Conservation (phyloP, 2,113 vertebrate genomes). For the Pseudopipra pipra region DNA sequence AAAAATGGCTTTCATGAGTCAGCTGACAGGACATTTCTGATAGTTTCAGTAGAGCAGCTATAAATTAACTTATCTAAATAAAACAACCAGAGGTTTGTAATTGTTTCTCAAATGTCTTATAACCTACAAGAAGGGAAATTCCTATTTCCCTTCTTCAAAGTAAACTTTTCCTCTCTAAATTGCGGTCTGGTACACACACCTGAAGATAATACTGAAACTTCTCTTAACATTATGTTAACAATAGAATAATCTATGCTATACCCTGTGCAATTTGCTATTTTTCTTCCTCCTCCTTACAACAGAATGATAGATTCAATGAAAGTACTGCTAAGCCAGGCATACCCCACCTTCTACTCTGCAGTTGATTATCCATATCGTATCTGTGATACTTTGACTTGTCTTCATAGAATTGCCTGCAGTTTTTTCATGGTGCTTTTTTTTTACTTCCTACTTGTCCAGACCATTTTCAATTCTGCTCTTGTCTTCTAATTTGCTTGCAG, state of each 20-base stretch:
- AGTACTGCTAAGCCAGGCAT: not conserved
- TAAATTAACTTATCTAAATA: not conserved
- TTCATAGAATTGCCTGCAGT: not conserved
- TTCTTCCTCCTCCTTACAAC: not conserved
- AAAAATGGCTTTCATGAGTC: not conserved
- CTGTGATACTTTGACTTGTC: not conserved
- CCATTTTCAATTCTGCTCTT: not conserved
- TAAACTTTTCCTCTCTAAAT: not conserved
- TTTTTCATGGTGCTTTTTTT: accelerated
- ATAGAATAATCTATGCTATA: not conserved
- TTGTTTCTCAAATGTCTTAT: not conserved
- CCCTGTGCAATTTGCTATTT: not conserved
- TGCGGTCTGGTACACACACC: not conserved
- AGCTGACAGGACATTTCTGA: not conserved
- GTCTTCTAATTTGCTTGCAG: not conserved
- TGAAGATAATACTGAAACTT: not conserved
- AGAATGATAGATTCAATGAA: not conserved
- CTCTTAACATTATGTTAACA: not conserved
- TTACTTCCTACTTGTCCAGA: not conserved
- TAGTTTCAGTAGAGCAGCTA: not conserved
- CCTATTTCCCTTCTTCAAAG: not conserved
- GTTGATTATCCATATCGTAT: not conserved
- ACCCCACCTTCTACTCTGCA: not conserved
- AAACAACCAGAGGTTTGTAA: not conserved
- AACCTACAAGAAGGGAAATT: not conserved